A percentile compares a stretch with the other conserved stretches of the same genome.
Conservation (phyloP, 35 echinoderm and acorn worm genomes). For the Amphiura filiformis region DNA sequence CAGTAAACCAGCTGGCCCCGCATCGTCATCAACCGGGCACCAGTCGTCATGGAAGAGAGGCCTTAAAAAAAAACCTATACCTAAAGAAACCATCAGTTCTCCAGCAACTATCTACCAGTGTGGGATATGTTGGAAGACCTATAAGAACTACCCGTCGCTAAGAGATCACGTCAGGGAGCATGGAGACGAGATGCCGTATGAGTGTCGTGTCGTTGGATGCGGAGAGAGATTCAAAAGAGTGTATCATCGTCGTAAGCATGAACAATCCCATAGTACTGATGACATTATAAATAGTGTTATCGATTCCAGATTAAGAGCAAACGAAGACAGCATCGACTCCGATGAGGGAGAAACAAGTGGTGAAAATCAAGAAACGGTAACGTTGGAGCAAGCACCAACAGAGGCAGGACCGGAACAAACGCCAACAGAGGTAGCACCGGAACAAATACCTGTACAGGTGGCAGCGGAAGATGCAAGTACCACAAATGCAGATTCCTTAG, state of each 20-base stretch:
- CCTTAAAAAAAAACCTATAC: neutral
- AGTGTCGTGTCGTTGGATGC: neutral
- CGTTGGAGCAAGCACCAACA: neutral
- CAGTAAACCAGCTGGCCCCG: neutral
- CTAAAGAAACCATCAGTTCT: neutral
- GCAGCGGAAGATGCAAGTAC: neutral
- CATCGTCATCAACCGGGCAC: too few species aligned
- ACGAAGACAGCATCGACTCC: neutral
- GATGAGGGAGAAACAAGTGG: neutral
- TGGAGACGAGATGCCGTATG: neutral
- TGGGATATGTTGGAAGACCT: neutral
- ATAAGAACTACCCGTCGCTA: neutral
- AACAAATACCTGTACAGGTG: neutral
- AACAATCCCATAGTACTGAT: constrained; percentile 7
- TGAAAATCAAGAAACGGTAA: neutral
- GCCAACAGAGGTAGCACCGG: neutral
- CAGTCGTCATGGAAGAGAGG: neutral
- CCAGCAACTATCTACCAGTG: neutral
- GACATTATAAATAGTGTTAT: neutral
- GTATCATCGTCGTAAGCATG: constrained; percentile 5
- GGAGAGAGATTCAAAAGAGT: neutral
- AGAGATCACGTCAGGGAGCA: neutral
- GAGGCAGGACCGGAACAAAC: neutral
- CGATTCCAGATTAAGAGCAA: neutral
- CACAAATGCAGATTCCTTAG: neutral